Evolutionary conservation across 2,113 vertebrate species (phyloP).

Genomic region (Burhinus oedicnemus): DNA sequence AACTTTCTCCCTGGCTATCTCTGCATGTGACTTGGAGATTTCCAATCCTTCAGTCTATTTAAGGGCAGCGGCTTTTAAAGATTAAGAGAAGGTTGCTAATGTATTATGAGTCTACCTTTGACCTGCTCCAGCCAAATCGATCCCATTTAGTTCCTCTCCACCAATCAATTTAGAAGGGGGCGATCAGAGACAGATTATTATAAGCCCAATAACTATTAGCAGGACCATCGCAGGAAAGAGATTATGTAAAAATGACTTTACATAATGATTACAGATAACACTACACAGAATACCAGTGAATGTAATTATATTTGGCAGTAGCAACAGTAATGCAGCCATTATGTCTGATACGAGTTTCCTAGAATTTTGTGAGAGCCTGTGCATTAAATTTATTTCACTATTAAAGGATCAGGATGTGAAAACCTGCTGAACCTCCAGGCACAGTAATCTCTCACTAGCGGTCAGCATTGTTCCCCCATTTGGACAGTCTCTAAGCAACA

Average conservation of each 20-base stretch:
- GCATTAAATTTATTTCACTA: slow-evolving; percentile 12
- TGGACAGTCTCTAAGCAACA: not conserved
- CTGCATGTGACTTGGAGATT: not conserved
- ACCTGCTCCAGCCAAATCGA: slow-evolving; percentile 3
- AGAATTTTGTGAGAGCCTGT: not conserved
- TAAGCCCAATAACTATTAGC: not conserved
- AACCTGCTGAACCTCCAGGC: not conserved
- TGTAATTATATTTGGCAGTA: slow-evolving; percentile 22
- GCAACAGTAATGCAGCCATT: slow-evolving; percentile 17
- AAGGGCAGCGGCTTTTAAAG: not conserved
- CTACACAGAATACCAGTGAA: not conserved
- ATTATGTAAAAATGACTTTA: slow-evolving; percentile 21
- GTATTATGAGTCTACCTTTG: not conserved
- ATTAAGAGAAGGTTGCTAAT: not conserved
- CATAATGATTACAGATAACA: slow-evolving; percentile 32
- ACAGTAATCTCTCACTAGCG: not conserved
- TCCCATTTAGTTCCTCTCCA: slow-evolving; percentile 2
- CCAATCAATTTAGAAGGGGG: not conserved
- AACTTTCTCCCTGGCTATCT: not conserved
- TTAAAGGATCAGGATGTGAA: not conserved
- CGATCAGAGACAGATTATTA: not conserved
- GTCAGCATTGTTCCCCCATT: not conserved
- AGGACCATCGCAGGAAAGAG: slow-evolving; percentile 5
- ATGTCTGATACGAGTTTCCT: not conserved
- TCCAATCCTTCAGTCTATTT: not conserved